Conservation (phyloP, 2,797 vertebrate genomes). For the Mastacembelus armatus region DNA sequence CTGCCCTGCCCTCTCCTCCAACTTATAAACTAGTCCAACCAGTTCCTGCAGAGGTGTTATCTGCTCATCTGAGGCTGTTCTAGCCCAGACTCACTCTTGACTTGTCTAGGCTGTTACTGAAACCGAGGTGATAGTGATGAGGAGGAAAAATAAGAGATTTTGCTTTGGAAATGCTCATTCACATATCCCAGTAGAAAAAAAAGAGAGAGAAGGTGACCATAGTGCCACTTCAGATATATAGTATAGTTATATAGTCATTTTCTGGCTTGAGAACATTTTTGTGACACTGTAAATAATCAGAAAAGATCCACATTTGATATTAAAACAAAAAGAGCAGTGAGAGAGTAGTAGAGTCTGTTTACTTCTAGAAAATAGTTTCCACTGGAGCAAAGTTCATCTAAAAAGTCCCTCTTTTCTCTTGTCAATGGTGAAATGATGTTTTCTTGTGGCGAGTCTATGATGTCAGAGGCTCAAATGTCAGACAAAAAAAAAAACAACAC, state of each 20-base stretch:
- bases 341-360: constrained; percentile 51
- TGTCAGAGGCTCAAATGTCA: constrained; percentile 72
- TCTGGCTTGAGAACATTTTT: constrained; percentile 6
- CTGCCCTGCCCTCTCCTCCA: constrained; percentile 80
- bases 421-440: constrained; percentile 60
- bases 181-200: not conserved
- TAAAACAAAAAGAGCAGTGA: constrained; percentile 25
- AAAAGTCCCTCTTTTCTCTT: constrained; percentile 52
- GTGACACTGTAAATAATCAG: constrained; percentile 5
- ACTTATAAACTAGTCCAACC: constrained; percentile 84
- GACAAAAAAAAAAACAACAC: constrained; percentile 44
- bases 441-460: constrained; percentile 47
- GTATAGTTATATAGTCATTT: not conserved
- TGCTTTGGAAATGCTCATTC: constrained; percentile 3
- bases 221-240: not conserved
- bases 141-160: constrained; percentile 21
- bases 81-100: constrained; percentile 71
- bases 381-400: constrained; percentile 73
- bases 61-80: constrained; percentile 73
- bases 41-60: constrained; percentile 80
- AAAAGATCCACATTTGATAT: constrained; percentile 21
- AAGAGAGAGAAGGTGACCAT: not conserved
- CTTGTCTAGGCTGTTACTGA: constrained; percentile 60
- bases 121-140: constrained; percentile 51
- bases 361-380: constrained; percentile 39